Conservation (phyloP, 2,113 vertebrate genomes). For the Pionites leucogaster region DNA sequence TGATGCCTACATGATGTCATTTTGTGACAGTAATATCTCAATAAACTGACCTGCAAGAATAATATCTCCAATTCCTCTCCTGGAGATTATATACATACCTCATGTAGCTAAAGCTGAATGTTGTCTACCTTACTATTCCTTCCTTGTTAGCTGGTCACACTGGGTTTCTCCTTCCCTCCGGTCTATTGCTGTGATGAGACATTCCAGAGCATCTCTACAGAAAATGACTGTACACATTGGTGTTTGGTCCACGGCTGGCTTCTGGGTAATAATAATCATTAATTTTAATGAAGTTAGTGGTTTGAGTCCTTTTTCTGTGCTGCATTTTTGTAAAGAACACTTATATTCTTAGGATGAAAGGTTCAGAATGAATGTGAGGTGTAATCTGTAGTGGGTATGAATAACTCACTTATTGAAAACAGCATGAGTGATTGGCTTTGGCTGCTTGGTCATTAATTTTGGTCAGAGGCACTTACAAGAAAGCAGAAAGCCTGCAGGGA, state of each 20-base stretch:
- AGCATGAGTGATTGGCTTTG: neutral
- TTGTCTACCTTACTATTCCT: neutral
- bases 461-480: neutral
- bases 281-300: neutral
- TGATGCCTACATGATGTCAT: rapidly evolving
- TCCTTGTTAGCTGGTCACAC: neutral
- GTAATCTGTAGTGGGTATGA: neutral
- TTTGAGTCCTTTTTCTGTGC: neutral
- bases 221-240: neutral
- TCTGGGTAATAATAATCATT: neutral
- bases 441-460: constrained; percentile 9
- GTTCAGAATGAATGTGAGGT: neutral
- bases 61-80: neutral
- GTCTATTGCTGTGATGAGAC: neutral
- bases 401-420: neutral
- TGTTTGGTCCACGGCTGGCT: neutral
- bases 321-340: neutral
- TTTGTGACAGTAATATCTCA: neutral
- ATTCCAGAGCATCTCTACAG: neutral
- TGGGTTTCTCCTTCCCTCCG: neutral
- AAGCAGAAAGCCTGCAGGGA: neutral
- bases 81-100: neutral
- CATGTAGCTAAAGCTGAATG: neutral
- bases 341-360: neutral
- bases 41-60: neutral